phyloP scores from a whole-genome alignment of 64 coral and sea anemone genomes.

The Porites lutea region DNA sequence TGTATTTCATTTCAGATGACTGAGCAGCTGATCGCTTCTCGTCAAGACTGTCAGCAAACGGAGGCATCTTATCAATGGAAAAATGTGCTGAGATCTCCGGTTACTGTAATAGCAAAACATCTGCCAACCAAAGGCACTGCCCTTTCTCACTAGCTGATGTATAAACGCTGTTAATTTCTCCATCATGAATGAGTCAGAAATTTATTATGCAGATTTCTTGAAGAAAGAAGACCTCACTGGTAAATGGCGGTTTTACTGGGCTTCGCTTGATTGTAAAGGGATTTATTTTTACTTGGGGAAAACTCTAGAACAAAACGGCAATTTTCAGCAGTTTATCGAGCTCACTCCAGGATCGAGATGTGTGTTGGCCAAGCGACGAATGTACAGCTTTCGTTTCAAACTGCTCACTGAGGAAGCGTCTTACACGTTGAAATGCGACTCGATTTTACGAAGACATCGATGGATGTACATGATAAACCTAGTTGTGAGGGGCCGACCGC shows the following conservation, averaged over 20 bases:
- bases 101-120: no score
- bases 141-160: no score
- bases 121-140: no score
- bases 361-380: constrained; percentile 34
- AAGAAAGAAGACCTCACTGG: constrained; percentile 43
- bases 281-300: constrained; percentile 8
- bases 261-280: constrained; percentile 1
- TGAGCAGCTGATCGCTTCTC: no score
- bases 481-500: constrained; percentile 15
- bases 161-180: no score
- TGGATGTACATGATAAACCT: constrained; percentile 56
- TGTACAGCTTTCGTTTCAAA: constrained; percentile 52
- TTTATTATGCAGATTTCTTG: constrained; percentile 36
- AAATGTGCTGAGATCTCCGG: no score
- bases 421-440: constrained; percentile 34
- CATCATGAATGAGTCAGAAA: constrained; percentile 10
- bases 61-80: no score
- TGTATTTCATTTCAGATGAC: no score
- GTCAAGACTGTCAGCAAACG: no score
- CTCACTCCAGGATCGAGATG: constrained; percentile 28
- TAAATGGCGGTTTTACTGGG: constrained; percentile 26
- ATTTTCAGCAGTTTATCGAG: constrained; percentile 42
- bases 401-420: not conserved
- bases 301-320: not conserved
- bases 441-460: constrained; percentile 25